These are phyloP conservation scores for Cryptocephalus primarius DNA, from an alignment of 2,888 invertebrate genomes.

Conservation along the genomic window DNA sequence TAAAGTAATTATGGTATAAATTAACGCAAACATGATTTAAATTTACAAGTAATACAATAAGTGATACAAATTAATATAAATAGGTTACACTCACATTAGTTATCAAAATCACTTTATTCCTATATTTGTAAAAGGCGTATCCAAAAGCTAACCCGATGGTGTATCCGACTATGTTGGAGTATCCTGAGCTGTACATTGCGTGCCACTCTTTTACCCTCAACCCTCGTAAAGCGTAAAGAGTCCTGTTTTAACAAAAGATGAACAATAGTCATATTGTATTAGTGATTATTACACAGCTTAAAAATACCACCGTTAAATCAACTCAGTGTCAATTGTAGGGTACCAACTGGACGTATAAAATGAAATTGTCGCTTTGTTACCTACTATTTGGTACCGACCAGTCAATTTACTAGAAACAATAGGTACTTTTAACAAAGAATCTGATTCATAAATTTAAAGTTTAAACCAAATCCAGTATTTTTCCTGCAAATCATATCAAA, in stretches of 20 bases:
- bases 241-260: conserved; percentile 11
- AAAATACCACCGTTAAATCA: too few species aligned
- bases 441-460: too few species aligned
- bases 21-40: background rate
- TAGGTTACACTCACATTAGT: conserved; percentile 12
- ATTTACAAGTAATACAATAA: background rate
- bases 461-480: too few species aligned
- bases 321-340: too few species aligned
- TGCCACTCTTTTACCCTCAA: conserved; percentile 17
- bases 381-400: too few species aligned
- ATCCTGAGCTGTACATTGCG: conserved; percentile 17
- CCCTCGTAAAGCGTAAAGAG: conserved; percentile 14
- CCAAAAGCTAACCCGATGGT: conserved; percentile 21
- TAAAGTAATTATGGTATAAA: conserved; percentile 4
- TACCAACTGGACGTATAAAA: too few species aligned
- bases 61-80: background rate
- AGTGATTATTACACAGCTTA: too few species aligned
- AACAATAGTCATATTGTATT: too few species aligned
- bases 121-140: conserved; percentile 18
- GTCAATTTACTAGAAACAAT: too few species aligned
- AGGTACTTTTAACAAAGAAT: too few species aligned
- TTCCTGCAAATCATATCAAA: too few species aligned
- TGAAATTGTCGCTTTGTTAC: too few species aligned
- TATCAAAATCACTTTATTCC: conserved; percentile 10
- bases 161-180: conserved; percentile 22